Evolutionary conservation across 2,888 invertebrate species (phyloP).

Genomic region (Heteromyza rotundicornis): DNA sequence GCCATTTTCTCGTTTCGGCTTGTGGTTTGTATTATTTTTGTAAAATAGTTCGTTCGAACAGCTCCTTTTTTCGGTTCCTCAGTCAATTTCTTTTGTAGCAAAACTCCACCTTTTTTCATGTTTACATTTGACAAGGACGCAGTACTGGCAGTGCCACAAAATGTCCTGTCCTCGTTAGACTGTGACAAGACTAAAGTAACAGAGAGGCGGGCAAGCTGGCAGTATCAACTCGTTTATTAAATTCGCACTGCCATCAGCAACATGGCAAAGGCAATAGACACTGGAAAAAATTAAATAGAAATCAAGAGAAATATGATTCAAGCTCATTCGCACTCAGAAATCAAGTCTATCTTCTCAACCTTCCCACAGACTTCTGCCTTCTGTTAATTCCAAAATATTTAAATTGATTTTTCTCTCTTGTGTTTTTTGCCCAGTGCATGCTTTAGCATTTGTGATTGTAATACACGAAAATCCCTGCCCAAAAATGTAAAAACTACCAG

Average conservation of each 20-base stretch:
- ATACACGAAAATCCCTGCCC: not conserved
- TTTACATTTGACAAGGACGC: not conserved
- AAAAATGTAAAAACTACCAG: not conserved
- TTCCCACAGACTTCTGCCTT: no score
- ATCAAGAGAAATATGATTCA: no score
- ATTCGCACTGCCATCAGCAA: not conserved
- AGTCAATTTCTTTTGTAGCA: not conserved
- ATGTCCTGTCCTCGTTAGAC: not conserved
- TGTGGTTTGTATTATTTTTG: not conserved
- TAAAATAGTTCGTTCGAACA: not conserved
- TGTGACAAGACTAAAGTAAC: not conserved
- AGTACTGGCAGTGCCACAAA: not conserved
- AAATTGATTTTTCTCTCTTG: no score
- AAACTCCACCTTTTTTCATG: not conserved
- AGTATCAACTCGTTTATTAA: slow-evolving; percentile 10
- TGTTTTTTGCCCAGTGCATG: not conserved
- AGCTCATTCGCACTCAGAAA: no score
- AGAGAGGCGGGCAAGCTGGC: not conserved
- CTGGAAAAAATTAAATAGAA: no score
- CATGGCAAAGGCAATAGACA: not conserved
- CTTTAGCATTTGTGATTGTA: not conserved
- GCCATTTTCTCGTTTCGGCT: not conserved
- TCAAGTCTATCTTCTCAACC: not conserved
- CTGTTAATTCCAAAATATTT: no score
- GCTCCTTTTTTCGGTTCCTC: not conserved